phyloP scores from a whole-genome alignment of 2,113 vertebrate species.

The Otocyon megalotis region DNA sequence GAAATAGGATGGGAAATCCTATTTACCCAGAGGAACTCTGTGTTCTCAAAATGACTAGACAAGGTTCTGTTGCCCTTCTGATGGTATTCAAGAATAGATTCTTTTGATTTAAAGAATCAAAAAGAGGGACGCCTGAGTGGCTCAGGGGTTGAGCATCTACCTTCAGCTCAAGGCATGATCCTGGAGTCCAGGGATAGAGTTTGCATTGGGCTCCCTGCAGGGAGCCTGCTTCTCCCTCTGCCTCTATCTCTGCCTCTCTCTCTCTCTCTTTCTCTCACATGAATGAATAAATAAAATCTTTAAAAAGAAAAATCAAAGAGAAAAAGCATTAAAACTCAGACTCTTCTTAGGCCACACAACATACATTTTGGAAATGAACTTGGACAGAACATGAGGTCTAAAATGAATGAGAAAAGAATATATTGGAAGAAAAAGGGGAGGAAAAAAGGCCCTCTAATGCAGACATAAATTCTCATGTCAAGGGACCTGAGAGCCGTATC shows the following conservation, averaged over 20 bases:
- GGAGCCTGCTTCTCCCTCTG: no score
- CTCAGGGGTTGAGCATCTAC: no score
- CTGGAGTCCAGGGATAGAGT: no score
- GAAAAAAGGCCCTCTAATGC: not conserved
- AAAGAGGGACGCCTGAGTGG: not conserved
- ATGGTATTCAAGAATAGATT: not conserved
- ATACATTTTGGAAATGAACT: not conserved
- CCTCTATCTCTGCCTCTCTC: no score
- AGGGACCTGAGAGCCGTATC: not conserved
- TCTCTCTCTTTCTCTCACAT: no score
- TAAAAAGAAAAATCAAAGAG: not conserved
- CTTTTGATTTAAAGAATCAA: not conserved
- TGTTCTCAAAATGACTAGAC: not conserved
- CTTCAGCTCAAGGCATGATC: no score
- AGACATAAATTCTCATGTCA: slow-evolving; percentile 49
- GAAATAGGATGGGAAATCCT: not conserved
- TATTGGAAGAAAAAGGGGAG: not conserved
- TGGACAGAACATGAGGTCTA: slow-evolving; percentile 2
- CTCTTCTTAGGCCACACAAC: not conserved
- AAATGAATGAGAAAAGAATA: slow-evolving; percentile 22
- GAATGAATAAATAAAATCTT: no score
- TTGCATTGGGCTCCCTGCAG: no score
- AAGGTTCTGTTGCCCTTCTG: not conserved
- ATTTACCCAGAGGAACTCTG: not conserved
- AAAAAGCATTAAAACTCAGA: slow-evolving; percentile 10